These are phyloP conservation scores for Cliona cf. orientalis DNA, from an alignment of 37 sponge, comb jelly and placozoan genomes.

Conservation along the genomic window DNA sequence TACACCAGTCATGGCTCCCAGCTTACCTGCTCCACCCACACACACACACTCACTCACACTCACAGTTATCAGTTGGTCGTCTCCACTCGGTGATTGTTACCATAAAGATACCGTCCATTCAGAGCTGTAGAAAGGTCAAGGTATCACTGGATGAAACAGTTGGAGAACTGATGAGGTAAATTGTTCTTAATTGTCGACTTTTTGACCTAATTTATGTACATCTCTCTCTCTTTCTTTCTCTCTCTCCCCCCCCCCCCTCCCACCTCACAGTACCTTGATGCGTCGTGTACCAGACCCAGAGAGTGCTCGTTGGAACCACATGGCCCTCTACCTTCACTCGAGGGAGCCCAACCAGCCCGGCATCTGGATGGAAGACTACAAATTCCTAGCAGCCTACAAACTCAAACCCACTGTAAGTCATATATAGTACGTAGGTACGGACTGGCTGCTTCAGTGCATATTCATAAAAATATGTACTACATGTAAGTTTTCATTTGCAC, in stretches of 20 bases:
- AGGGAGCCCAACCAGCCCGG: constrained; percentile 37
- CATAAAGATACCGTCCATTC: constrained; percentile 77
- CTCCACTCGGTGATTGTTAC: constrained; percentile 70
- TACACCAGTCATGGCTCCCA: too few species aligned
- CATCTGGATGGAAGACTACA: constrained; percentile 95
- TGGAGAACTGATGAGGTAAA: constrained; percentile 88
- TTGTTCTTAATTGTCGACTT: background rate
- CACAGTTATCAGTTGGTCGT: constrained; percentile 69
- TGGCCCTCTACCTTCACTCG: constrained; percentile 66
- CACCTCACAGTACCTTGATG: constrained; percentile 70
- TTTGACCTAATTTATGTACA: background rate
- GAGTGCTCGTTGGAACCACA: constrained; percentile 72
- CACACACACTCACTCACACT: background rate
- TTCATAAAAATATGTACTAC: too few species aligned
- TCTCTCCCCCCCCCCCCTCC: background rate
- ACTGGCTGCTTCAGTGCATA: too few species aligned
- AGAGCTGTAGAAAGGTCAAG: constrained; percentile 79
- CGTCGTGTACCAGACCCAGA: constrained; percentile 82
- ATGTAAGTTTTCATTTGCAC: too few species aligned
- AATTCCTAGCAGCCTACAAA: constrained; percentile 90
- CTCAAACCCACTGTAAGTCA: constrained; percentile 69
- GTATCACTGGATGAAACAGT: constrained; percentile 90
- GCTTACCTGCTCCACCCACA: background rate
- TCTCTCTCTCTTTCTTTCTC: background rate
- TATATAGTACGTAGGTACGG: too few species aligned